Conservation (phyloP, 2,888 invertebrate species). For the Erpobdella octoculata region DNA sequence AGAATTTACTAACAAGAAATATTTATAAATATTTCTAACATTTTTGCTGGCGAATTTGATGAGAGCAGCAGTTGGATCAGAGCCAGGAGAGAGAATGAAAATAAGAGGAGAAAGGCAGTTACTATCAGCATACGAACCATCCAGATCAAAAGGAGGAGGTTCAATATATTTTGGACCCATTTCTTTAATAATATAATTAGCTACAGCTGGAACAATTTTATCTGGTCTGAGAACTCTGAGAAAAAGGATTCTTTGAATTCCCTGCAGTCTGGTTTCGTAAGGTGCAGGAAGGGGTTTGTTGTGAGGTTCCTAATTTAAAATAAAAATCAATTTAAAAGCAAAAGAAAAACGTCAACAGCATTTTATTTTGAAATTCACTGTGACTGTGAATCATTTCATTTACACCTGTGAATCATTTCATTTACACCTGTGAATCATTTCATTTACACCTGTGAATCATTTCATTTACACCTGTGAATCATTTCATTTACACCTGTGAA, state of each 20-base stretch:
- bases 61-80: slow-evolving; percentile 53
- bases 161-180: slow-evolving; percentile 53
- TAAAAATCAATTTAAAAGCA: too few species aligned
- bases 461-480: too few species aligned
- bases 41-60: slow-evolving; percentile 53
- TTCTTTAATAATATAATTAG: slow-evolving; percentile 51
- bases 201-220: slow-evolving; percentile 45
- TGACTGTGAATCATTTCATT: too few species aligned
- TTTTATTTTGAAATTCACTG: too few species aligned
- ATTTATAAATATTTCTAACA: slow-evolving; percentile 8
- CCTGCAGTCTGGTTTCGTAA: slow-evolving; percentile 43
- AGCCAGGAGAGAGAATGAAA: slow-evolving; percentile 54
- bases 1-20: too few species aligned
- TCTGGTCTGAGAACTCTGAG: slow-evolving; percentile 54
- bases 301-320: slow-evolving; percentile 13
- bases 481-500: too few species aligned
- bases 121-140: slow-evolving; percentile 52
- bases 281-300: slow-evolving; percentile 49
- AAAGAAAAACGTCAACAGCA: too few species aligned
- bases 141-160: slow-evolving; percentile 54
- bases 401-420: too few species aligned
- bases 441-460: too few species aligned
- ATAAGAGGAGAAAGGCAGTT: slow-evolving; percentile 51
- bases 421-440: too few species aligned
- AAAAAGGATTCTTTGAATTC: slow-evolving; percentile 51